Percentiles rank a stretch among this genome's conserved stretches.
Evolutionary conservation across 2,113 vertebrate genomes (phyloP).

Genomic region (Puffinus mauretanicus): DNA sequence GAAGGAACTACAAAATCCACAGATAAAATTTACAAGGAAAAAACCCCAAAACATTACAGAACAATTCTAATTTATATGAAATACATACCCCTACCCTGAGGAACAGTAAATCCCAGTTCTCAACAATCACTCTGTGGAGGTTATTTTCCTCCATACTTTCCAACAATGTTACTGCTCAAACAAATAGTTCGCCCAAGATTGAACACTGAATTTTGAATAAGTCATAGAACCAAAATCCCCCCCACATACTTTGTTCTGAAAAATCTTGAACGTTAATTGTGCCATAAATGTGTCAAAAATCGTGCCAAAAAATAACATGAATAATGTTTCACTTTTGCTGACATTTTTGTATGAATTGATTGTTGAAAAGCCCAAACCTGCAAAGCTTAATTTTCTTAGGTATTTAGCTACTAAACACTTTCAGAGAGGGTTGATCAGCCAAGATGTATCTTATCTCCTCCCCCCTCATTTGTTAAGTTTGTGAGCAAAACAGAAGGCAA

Average conservation of each 20-base stretch:
- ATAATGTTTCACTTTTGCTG: background rate
- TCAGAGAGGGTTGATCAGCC: background rate
- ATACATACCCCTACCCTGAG: background rate
- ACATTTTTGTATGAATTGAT: background rate
- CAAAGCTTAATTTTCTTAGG: background rate
- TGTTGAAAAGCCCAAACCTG: background rate
- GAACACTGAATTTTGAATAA: background rate
- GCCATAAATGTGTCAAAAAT: background rate
- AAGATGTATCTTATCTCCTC: background rate
- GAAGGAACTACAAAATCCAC: background rate
- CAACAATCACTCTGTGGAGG: background rate
- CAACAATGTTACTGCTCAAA: background rate
- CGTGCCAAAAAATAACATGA: accelerated
- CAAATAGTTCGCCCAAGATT: accelerated
- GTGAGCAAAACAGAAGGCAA: background rate
- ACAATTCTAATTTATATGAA: background rate
- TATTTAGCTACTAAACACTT: background rate
- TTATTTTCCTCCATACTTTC: background rate
- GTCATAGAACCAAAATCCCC: background rate
- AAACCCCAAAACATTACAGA: accelerated
- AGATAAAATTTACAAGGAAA: background rate
- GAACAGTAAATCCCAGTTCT: background rate
- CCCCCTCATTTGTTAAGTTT: background rate
- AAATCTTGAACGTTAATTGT: background rate
- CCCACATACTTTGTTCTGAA: background rate